Conservation (phyloP, 1,140 invertebrate species). For the Cardiocondyla obscurior region DNA sequence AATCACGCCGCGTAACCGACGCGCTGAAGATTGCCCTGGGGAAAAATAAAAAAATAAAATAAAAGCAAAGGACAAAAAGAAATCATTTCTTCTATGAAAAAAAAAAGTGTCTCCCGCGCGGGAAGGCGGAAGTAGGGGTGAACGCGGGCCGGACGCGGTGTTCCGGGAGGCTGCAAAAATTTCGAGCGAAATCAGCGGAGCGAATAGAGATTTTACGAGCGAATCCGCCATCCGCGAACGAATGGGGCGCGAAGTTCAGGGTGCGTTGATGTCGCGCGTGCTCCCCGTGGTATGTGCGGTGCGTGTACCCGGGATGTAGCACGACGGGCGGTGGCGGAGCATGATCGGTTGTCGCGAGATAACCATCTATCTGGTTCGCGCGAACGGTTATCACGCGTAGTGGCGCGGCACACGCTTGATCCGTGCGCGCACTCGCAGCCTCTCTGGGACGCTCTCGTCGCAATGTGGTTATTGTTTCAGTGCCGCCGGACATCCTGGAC, state of each 20-base stretch:
- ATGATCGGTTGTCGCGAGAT: conserved; percentile 50
- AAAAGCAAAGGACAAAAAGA: neutral
- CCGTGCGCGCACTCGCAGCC: too few species aligned
- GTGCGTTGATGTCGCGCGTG: conserved; percentile 6
- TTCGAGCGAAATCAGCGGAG: conserved; percentile 3
- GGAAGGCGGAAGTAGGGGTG: neutral
- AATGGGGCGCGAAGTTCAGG: neutral
- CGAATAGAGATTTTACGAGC: conserved; percentile 68
- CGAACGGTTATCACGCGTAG: conserved; percentile 5
- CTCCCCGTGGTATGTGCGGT: neutral
- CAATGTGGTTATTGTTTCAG: conserved; percentile 85
- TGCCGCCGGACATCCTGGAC: conserved; percentile 95
- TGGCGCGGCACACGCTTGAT: neutral
- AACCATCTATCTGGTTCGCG: conserved; percentile 59
- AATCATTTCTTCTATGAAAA: conserved; percentile 18
- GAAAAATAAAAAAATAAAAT: neutral
- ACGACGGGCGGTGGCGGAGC: conserved; percentile 23
- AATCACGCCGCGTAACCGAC: conserved; percentile 27
- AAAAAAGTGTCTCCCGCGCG: conserved; percentile 27
- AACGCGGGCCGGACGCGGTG: neutral
- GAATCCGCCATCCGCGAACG: conserved; percentile 34
- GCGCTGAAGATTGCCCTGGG: neutral
- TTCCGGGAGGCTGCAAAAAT: conserved; percentile 6
- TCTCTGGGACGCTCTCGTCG: conserved; percentile 38
- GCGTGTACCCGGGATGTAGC: conserved; percentile 51